A percentile compares a stretch with the other conserved stretches of the same genome.
phyloP scores from a whole-genome alignment of 2,797 vertebrate genomes.

The Natrix natrix region DNA sequence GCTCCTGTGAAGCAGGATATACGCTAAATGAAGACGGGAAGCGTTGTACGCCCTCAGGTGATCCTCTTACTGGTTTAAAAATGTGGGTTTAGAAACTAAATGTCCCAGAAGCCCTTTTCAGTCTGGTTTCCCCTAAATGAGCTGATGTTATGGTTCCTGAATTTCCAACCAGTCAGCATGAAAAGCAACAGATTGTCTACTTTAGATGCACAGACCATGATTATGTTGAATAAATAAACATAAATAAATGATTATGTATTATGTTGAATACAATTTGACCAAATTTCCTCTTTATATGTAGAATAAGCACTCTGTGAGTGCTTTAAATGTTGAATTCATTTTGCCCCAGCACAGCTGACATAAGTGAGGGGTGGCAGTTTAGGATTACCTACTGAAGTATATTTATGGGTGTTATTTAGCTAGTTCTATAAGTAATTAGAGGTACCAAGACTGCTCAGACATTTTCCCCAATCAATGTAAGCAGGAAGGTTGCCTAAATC shows the following conservation, averaged over 20 bases:
- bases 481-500: neutral
- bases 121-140: neutral
- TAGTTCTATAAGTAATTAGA: neutral
- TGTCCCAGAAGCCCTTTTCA: neutral
- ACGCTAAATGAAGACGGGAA: conserved; percentile 70
- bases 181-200: neutral
- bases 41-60: conserved; percentile 72
- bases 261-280: neutral
- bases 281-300: neutral
- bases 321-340: neutral
- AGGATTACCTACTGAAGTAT: neutral
- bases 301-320: neutral
- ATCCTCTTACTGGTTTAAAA: neutral
- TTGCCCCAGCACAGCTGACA: neutral
- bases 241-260: too few species aligned
- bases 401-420: neutral
- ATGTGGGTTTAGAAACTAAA: neutral
- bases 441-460: neutral
- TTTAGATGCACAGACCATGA: neutral
- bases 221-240: neutral
- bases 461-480: neutral
- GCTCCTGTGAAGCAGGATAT: conserved; percentile 78
- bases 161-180: neutral
- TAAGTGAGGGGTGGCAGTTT: neutral
- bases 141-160: neutral